phyloP scores from a whole-genome alignment of 1,140 invertebrate genomes.

The Orius laevigatus region DNA sequence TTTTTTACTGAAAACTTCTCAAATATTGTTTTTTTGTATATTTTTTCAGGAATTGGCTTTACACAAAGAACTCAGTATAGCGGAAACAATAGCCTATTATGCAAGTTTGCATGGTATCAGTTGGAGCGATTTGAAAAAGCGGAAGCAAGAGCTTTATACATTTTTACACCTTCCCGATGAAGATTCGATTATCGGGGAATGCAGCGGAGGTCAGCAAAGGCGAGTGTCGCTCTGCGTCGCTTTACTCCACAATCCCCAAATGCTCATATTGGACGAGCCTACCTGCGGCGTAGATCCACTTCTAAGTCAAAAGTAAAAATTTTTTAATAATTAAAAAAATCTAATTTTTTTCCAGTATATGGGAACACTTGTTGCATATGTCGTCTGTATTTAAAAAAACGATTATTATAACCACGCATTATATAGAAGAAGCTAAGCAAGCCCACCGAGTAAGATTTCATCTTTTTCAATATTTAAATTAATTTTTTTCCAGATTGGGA shows the following conservation, averaged over 20 bases:
- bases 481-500: constrained; percentile 30
- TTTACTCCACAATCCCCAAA: constrained; percentile 67
- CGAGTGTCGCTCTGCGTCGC: constrained; percentile 71
- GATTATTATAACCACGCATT: constrained; percentile 94
- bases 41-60: no score
- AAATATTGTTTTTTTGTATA: no score
- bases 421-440: constrained; percentile 92
- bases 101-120: no score
- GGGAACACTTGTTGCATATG: constrained; percentile 87
- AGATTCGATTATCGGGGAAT: no score
- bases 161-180: no score
- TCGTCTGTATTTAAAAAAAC: constrained; percentile 70
- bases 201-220: constrained; percentile 72
- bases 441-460: constrained; percentile 31
- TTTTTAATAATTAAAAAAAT: neutral
- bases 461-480: neutral
- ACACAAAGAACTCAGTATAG: no score
- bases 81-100: no score
- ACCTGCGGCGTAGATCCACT: constrained; percentile 82
- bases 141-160: no score
- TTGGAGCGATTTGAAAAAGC: no score
- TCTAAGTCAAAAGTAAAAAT: constrained; percentile 52
- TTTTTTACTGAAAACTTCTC: no score
- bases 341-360: constrained; percentile 45
- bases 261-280: constrained; percentile 80